Evolutionary conservation across 1,140 invertebrate species (phyloP), one percentile per base, ranked within the genome.

Genomic region (Sycophaga agraensis): DNA sequence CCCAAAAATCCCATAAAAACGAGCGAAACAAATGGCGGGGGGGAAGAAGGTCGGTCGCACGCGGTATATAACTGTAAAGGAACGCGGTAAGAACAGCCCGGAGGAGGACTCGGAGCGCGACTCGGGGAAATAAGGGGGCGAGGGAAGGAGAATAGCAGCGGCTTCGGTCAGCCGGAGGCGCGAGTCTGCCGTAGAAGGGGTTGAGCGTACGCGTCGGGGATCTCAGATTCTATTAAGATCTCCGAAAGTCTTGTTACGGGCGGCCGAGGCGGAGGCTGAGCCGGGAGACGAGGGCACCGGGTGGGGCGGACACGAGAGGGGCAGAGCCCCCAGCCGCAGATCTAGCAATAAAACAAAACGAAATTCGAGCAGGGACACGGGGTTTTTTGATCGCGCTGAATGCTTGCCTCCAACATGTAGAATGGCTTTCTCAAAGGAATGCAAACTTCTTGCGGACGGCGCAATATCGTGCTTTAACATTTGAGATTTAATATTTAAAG

Each of bases 141-240:
- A 50, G n/a, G 1, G 19, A 49, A 46, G 48, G 31, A 11, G 28
- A 46, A 21, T 7, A 53, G 59, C 3, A 26, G 43, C 22, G 14
- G 21, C 51, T 55, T 55, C 40, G 59, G 59, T 61, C 59, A 55
- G 51, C 50, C 59, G 17, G 31, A 19, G 26, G 19, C 40, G 28
- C 42, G 24, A 14, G 40, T 2, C 34, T n/a, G 55, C 51, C 46
- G 63, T 61, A 51, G 59, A 63, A 45, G 45, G 64, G 58, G 64
- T 48, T 28, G 45, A 21, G 46, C 34, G 16, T 17, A 7, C 7
- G 34, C 12, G 21, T 4, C 31, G 39, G 65, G 51, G 70, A 72
- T 73, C 71, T 73, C 64, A 80, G 79, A 81, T 81, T 81, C 79
- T 78, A 81, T 81, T 81, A 81, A 79, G 79, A 80, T 80, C 77